Evolutionary conservation across 2,888 invertebrate species (phyloP).

Genomic region (Liodrosophila aerea): DNA sequence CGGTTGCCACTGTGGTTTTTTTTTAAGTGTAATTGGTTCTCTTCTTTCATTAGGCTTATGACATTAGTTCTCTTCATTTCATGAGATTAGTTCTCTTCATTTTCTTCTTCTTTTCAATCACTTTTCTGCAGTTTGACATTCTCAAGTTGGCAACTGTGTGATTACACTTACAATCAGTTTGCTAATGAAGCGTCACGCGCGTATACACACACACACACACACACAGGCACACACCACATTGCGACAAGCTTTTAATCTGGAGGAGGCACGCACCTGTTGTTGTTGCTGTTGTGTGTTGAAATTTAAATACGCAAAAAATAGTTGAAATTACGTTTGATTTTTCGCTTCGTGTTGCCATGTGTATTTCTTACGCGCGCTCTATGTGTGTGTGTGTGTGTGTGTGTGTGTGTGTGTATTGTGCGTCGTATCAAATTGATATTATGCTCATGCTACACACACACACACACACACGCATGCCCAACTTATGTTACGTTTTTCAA

Average conservation of each 20-base stretch:
- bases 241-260: slow-evolving; percentile 46
- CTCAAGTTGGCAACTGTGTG: too few relatives aligned
- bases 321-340: slow-evolving; percentile 23
- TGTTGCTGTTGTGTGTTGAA: slow-evolving; percentile 25
- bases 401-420: slow-evolving; percentile 10
- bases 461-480: not conserved
- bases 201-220: slow-evolving; percentile 12
- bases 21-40: too few relatives aligned
- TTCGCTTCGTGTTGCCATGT: slow-evolving; percentile 24
- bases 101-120: not conserved
- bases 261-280: slow-evolving; percentile 36
- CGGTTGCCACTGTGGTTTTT: too few relatives aligned
- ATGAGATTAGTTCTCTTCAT: too few relatives aligned
- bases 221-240: slow-evolving; percentile 2
- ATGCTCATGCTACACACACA: too few relatives aligned
- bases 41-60: too few relatives aligned
- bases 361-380: not conserved
- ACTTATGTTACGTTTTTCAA: slow-evolving; percentile 39
- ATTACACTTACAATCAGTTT: slow-evolving; percentile 19
- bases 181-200: slow-evolving; percentile 56
- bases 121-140: not conserved
- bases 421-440: slow-evolving; percentile 8
- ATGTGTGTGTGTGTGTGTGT: slow-evolving; percentile 1
- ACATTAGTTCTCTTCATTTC: too few relatives aligned
- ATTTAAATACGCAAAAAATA: slow-evolving; percentile 23